Evolutionary conservation across 1,140 invertebrate species (phyloP), one percentile per base, ranked within the genome.

Genomic region (Batillaria attramentaria): DNA sequence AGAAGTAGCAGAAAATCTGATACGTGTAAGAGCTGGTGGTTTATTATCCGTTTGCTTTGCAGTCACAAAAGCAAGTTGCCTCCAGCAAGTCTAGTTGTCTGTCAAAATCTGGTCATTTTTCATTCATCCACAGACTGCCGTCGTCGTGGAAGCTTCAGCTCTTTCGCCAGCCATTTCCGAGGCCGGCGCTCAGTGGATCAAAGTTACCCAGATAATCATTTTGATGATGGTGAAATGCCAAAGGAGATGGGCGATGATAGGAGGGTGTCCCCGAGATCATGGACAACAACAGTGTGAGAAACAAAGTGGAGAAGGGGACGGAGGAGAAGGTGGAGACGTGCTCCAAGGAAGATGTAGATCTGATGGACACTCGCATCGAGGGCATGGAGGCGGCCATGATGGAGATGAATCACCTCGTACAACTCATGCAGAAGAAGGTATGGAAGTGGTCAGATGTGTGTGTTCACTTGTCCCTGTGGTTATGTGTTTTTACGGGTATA

Each of bases 371-470:
- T 16, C 82, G 87, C 41, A 85, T 89, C 18, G 84, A 87, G 31
- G 84, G 82, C 4, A 86, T 88, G 79, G 87, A 89, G 72, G 75
- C 79, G 33, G 69, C 76, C 37, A 88, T 94, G 8, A 92, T 92
- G 81, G 91, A 92, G 73, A 84, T 95, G 13, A 92, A 94, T 87
- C 89, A 92, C 65, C 87, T 92, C 6, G 91, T 94, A 4, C 87
- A 90, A 35, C 89, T 91, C 54, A 87, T 94, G 69, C 89, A 93
- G 77, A 92, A 91, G 87, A 93, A 92, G 66, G 91, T 94, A 81
- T 16, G 46, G 31, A 35, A 4, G n/a, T n/a, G n/a, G n/a, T n/a
- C n/a, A n/a, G n/a, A n/a, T n/a, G n/a, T n/a, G n/a, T n/a, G n/a
- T n/a, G n/a, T n/a, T n/a, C n/a, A n/a, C n/a, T n/a, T n/a, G n/a